Base-by-base conservation (phyloP, 1,140 invertebrate genomes). In the Drosophila sturtevanti region DNA sequence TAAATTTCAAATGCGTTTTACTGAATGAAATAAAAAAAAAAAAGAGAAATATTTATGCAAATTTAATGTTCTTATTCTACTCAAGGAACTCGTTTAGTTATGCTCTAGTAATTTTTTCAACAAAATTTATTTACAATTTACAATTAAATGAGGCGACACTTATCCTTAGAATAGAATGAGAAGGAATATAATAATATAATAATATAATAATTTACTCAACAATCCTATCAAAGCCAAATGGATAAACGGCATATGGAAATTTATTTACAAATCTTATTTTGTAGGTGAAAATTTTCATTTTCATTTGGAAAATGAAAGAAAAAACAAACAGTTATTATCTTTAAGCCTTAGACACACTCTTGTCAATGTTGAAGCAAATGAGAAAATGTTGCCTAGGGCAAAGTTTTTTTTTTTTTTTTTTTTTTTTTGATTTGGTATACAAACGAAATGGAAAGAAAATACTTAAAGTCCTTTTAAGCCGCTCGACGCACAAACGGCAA, bases 401-500 rank as follows among this genome's bases (percentile, higher is more conserved):
- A 10, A 21, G 41, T 48, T 44, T 16, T 16, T 66, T 37, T 44
- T 31, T 48, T 27, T 59, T 38, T 34, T n/a, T 48, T 44, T 16
- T 16, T 66, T 37, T 44, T 31, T 48, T 27, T 59, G 24, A 48
- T 48, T 58, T n/a, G 4, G 9, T 27, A 14, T 18, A 64, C 11
- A 18, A 48, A 14, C 55, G 38, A 21, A 31, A 18, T 31, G 34
- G 9, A 72, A 56, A 56, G 24, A 16, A 61, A 59, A 58, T 48
- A 48, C 41, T 6, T 21, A 64, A 65, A 65, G 37, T 31, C 38
- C 55, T 59, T 62, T 70, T 70, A 70, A 74, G 68, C 35, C 68
- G 16, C 44, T 48, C 54, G 54, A 68, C 54, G 4, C 22, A 24
- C 22, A 68, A 38, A 16, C 70, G 63, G 51, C 60, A 63, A 63